These are phyloP conservation scores for Parnassius glacialis DNA, from an alignment of 2,888 invertebrate species.

Conservation along the genomic window DNA sequence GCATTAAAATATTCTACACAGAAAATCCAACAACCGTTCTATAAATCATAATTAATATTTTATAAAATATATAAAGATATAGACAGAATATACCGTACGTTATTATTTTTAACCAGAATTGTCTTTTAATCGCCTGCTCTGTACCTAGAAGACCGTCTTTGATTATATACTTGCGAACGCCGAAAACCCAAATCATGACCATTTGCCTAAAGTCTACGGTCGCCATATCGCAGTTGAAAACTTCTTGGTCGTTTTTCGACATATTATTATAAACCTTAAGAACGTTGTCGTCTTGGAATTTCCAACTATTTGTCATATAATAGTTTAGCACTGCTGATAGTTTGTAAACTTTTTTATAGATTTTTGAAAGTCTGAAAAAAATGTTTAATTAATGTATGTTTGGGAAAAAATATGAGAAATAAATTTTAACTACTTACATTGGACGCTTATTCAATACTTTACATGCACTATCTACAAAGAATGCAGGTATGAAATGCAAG, in stretches of 20 bases:
- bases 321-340: neutral
- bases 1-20: too few relatives aligned
- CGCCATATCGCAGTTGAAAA: conserved; percentile 15
- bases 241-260: neutral
- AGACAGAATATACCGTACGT: conserved; percentile 11
- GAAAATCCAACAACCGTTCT: too few relatives aligned
- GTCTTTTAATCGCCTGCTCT: conserved; percentile 2
- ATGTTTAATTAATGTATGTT: neutral
- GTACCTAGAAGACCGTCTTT: neutral
- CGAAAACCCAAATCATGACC: neutral
- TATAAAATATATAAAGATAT: conserved; percentile 5
- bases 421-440: conserved; percentile 5
- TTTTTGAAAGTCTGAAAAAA: conserved; percentile 8
- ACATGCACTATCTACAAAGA: conserved; percentile 5
- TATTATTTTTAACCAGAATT: conserved; percentile 15
- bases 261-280: conserved; percentile 2
- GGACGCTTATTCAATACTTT: conserved; percentile 5
- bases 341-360: conserved; percentile 10
- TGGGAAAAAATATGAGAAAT: too few relatives aligned
- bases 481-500: conserved; percentile 13
- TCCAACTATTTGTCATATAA: conserved; percentile 11
- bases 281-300: conserved; percentile 16
- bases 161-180: conserved; percentile 13
- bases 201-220: conserved; percentile 1
- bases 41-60: neutral